Evolutionary conservation across 2,888 invertebrate genomes (phyloP).

Genomic region (Thelaira solivaga): DNA sequence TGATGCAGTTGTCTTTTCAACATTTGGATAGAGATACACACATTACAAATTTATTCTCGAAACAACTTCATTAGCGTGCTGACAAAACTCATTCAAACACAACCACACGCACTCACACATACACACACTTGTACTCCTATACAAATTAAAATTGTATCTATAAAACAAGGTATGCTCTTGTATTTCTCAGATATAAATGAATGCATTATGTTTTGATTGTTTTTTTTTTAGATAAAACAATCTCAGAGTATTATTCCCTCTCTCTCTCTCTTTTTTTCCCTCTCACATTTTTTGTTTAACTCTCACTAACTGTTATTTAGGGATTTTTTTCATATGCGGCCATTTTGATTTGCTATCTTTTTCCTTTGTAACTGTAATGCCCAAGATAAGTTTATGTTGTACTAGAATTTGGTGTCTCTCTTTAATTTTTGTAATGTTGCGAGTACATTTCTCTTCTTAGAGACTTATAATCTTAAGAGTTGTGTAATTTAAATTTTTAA

Average conservation of each 20-base stretch:
- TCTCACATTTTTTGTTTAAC: not conserved
- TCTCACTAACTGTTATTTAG: slow-evolving; percentile 35
- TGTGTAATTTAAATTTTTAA: no score
- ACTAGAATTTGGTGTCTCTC: not conserved
- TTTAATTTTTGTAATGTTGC: slow-evolving; percentile 8
- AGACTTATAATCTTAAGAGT: no score
- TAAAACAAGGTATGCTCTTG: slow-evolving; percentile 1
- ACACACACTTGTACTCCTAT: no score
- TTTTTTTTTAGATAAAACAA: no score
- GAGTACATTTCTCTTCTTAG: not conserved
- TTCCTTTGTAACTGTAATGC: slow-evolving; percentile 29
- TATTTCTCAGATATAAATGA: slow-evolving; percentile 48
- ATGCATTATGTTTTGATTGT: slow-evolving; percentile 34
- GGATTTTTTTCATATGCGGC: slow-evolving; percentile 69
- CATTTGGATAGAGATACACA: slow-evolving; percentile 53
- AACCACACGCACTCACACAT: slow-evolving; percentile 36
- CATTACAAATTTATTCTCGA: slow-evolving; percentile 50
- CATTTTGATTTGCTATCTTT: slow-evolving; percentile 73
- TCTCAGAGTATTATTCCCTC: not conserved
- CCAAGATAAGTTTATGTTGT: not conserved
- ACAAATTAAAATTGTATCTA: slow-evolving; percentile 42
- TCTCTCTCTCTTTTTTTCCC: slow-evolving; percentile 2
- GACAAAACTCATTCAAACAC: slow-evolving; percentile 16
- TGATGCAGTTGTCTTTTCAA: slow-evolving; percentile 64
- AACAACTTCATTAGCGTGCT: slow-evolving; percentile 71